These are phyloP conservation scores for Oscheius sp. DNA, from an alignment of 2,888 invertebrate species.

Conservation along the genomic window DNA sequence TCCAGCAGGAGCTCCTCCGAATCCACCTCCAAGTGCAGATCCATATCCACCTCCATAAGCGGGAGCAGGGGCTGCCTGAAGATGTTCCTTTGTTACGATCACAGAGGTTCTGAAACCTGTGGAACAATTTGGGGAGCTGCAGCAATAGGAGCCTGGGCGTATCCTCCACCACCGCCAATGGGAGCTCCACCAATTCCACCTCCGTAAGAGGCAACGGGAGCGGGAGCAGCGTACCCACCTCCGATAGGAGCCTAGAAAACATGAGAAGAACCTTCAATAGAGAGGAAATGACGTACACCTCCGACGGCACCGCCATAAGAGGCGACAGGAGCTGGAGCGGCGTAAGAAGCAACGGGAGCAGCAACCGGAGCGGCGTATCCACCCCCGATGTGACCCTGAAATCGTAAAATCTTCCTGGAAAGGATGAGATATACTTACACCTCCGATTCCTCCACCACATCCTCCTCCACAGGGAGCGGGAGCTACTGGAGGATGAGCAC, in stretches of 20 bases:
- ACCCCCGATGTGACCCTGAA: background rate
- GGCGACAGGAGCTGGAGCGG: no score
- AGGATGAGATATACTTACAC: no score
- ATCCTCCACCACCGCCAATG: background rate
- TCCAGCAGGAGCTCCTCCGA: background rate
- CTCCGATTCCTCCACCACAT: slow-evolving; percentile 19
- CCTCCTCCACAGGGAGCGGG: slow-evolving; percentile 19
- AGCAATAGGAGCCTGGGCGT: no score
- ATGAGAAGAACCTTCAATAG: background rate
- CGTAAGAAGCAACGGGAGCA: no score
- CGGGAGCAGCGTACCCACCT: background rate
- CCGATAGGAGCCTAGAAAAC: background rate
- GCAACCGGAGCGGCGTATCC: no score
- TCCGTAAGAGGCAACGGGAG: background rate
- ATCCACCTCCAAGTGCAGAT: no score
- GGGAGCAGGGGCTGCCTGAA: background rate
- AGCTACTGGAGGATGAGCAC: no score
- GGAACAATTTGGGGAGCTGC: no score
- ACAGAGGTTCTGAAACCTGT: no score
- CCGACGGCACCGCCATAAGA: background rate
- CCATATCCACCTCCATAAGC: no score
- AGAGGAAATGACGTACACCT: background rate
- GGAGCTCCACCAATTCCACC: background rate
- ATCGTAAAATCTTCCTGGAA: no score
- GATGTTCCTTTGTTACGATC: no score